These are phyloP conservation scores for Parasteatoda lunata DNA, from an alignment of 2,888 invertebrate species.

Conservation along the genomic window DNA sequence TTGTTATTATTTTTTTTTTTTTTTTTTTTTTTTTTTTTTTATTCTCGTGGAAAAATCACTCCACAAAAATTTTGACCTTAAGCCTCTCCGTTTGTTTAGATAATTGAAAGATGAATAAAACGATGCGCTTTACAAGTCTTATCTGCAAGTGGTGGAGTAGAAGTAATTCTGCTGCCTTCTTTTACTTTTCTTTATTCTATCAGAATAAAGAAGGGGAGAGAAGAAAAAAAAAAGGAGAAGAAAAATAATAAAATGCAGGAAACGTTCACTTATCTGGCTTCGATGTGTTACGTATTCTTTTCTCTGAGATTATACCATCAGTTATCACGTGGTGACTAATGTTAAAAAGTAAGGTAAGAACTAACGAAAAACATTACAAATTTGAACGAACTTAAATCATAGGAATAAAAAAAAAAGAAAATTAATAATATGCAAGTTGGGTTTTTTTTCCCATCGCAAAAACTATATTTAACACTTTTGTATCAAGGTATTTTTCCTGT, in stretches of 20 bases:
- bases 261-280: slow-evolving; percentile 50
- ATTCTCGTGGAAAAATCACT: not conserved
- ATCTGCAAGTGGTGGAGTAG: not conserved
- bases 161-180: not conserved
- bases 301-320: slow-evolving; percentile 19
- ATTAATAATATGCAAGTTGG: no score
- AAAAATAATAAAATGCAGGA: slow-evolving; percentile 12
- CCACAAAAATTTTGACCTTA: not conserved
- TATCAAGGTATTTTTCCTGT: not conserved
- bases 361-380: no score
- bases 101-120: not conserved
- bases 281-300: slow-evolving; percentile 14
- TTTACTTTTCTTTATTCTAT: slow-evolving; percentile 2
- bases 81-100: not conserved
- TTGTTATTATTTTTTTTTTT: not conserved
- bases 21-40: not conserved
- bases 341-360: no score
- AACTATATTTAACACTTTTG: not conserved
- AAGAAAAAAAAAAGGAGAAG: not conserved
- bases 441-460: not conserved
- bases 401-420: no score
- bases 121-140: not conserved
- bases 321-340: slow-evolving; percentile 16
- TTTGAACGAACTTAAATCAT: no score
- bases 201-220: not conserved